Percentiles rank a stretch among this genome's conserved stretches.
These are phyloP conservation scores for Pseudopodoces humilis DNA, from an alignment of 2,113 vertebrate genomes.

Conservation along the genomic window DNA sequence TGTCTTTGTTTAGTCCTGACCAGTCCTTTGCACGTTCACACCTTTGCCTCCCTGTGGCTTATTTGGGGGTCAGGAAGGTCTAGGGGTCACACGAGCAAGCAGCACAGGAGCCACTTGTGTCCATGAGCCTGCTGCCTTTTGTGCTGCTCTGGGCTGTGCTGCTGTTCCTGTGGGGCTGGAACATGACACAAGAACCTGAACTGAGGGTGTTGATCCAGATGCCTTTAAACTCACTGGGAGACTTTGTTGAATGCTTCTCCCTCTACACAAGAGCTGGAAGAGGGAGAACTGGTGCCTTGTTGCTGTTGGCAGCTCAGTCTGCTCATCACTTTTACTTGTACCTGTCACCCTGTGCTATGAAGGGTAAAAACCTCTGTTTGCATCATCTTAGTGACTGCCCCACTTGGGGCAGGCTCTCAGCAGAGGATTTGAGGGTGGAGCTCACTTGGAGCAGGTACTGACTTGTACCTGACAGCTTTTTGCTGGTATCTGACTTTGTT, in stretches of 20 bases:
- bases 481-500: background rate
- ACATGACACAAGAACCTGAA: background rate
- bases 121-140: background rate
- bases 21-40: background rate
- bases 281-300: background rate
- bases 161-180: background rate
- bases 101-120: background rate
- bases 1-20: background rate
- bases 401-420: background rate
- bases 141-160: background rate
- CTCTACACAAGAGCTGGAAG: background rate
- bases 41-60: background rate
- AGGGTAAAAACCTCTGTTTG: background rate
- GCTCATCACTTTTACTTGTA: background rate
- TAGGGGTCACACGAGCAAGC: background rate
- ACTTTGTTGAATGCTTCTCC: background rate
- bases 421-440: background rate
- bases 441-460: background rate
- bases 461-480: background rate
- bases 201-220: background rate
- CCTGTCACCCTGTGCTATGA: background rate
- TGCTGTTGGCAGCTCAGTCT: background rate
- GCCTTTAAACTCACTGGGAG: background rate
- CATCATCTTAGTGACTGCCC: background rate
- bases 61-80: background rate